These are phyloP conservation scores for Spheniscus humboldti DNA, from an alignment of 2,797 vertebrate genomes.

Conservation along the genomic window DNA sequence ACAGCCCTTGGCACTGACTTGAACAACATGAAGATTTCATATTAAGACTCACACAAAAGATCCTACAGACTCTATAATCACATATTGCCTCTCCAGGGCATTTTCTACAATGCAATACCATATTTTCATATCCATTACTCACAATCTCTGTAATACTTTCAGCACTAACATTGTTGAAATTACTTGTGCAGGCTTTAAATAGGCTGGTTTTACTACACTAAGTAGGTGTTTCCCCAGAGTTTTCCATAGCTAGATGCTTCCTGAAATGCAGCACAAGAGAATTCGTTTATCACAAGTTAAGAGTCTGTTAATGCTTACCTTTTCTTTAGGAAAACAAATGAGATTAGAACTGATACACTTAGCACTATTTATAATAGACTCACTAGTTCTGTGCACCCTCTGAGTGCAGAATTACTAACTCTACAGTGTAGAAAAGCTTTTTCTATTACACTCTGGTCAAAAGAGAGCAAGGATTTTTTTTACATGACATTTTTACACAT, in stretches of 20 bases:
- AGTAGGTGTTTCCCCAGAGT: background rate
- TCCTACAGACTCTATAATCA: constrained; percentile 28
- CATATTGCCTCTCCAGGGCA: constrained; percentile 36
- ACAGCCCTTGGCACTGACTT: background rate
- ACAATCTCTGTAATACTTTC: background rate
- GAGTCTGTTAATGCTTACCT: background rate
- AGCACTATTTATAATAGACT: background rate
- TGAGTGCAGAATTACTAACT: background rate
- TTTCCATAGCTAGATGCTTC: background rate
- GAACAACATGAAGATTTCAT: constrained; percentile 15
- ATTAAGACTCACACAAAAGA: constrained; percentile 32
- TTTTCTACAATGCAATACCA: constrained; percentile 19
- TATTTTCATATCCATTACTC: constrained; percentile 58
- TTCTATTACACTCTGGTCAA: background rate
- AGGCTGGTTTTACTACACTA: background rate
- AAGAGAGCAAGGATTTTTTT: background rate
- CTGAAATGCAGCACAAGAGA: background rate
- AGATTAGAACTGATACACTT: background rate
- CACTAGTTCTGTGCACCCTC: background rate
- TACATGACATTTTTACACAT: background rate
- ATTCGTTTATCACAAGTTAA: background rate
- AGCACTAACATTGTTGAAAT: constrained; percentile 31
- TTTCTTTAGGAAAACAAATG: constrained; percentile 25
- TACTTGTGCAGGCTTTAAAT: constrained; percentile 18
- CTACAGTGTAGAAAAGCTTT: background rate